A percentile compares a stretch with the other conserved stretches of the same genome.
Evolutionary conservation across 2,113 vertebrate species (phyloP).

Genomic region (Cariama cristata): DNA sequence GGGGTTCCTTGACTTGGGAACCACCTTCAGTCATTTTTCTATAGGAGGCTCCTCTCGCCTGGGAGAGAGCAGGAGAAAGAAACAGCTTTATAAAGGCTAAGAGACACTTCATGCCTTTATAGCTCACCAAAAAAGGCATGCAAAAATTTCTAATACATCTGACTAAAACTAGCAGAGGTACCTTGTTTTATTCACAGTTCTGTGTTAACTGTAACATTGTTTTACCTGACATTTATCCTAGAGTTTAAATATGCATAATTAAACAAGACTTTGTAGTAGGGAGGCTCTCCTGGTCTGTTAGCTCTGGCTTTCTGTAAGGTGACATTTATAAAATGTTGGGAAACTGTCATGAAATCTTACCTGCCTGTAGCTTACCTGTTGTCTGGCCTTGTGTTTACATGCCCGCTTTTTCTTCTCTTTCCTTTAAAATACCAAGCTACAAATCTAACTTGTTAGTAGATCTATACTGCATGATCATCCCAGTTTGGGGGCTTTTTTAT

Average conservation of each 20-base stretch:
- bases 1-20: not conserved
- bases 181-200: not conserved
- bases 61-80: not conserved
- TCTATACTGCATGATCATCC: not conserved
- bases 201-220: not conserved
- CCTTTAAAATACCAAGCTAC: not conserved
- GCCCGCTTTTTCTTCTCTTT: not conserved
- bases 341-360: not conserved
- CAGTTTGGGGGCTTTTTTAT: not conserved
- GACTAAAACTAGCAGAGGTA: not conserved
- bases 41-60: not conserved
- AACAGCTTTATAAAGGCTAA: not conserved
- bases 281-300: not conserved
- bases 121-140: not conserved
- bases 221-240: not conserved
- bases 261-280: not conserved
- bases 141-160: not conserved
- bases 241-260: not conserved
- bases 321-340: not conserved
- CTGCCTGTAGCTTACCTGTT: not conserved
- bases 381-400: not conserved
- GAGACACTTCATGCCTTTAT: not conserved
- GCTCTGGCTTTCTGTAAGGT: not conserved
- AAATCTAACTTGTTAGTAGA: not conserved
- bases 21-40: not conserved